Base-by-base conservation (phyloP, 2,797 vertebrate species). In the Syngnathus rostellatus region DNA sequence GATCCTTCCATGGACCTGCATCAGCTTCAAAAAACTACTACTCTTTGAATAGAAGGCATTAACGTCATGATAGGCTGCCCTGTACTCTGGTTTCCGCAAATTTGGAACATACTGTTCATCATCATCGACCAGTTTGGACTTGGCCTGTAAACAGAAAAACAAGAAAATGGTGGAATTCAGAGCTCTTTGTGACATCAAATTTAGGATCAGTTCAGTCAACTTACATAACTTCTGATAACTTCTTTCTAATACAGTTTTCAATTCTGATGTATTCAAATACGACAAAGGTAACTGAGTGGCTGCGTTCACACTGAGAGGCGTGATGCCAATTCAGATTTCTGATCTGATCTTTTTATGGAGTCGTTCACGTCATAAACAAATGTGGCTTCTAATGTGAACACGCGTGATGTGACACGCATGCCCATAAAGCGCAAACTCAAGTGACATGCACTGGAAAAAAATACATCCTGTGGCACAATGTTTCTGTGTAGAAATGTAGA, bases 1-100 rank as follows among this genome's bases (percentile, higher is more conserved):
- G 57, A 95, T 75, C 38, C 68, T 61, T 19, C 74, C 70, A 1
- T 10, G 48, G 51, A 81, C 67, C 2, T 79, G 81, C 75, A 80
- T 74, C 0, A 96, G 81, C 77, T 85, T 91, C 74, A 94, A n/a
- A 66, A 93, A 95, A 68, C 93, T 94, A 1, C 67, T 89, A 67
- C 91, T 93, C 55, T 83, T 77, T 39, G 94, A 95, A 83, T 93
- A 92, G 76, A 94, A 94, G 0, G 76, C 72, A 0, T 0, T 19
- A 14, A 84, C 57, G 0, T 1, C 9, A n/a, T 78, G 85, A 2
- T 51, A 38, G 37, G 72, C 85, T 0, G 61, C 43, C 0, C 46
- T 43, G 63, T 92, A 87, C 0, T 72, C 54, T 5, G 85, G 72
- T 0, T 16, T 55, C 0, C 70, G 72, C 0, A 57, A 0, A 0